These are phyloP conservation scores for Delia radicum DNA, from an alignment of 1,140 invertebrate species.

Conservation along the genomic window DNA sequence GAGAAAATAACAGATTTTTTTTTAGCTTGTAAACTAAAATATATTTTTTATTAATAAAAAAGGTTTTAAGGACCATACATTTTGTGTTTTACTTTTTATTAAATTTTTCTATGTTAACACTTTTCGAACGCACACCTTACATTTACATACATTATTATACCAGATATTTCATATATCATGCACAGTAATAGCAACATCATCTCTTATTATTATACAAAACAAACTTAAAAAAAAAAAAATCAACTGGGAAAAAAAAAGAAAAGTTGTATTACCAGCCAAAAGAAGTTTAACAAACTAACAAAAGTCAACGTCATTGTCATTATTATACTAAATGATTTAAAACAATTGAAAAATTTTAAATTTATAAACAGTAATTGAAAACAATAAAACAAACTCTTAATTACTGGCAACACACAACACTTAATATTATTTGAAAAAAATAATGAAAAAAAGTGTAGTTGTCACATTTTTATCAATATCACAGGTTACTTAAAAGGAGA, in stretches of 20 bases:
- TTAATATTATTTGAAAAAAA: not conserved
- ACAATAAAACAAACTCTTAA: not conserved
- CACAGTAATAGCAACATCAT: no score
- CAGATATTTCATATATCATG: no score
- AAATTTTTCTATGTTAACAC: no score
- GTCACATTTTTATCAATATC: not conserved
- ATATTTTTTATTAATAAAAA: no score
- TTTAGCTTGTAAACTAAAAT: no score
- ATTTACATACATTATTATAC: no score
- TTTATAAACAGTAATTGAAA: not conserved
- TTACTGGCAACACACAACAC: not conserved
- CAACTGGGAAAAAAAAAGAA: not conserved
- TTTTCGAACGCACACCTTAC: no score
- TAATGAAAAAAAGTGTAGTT: no score
- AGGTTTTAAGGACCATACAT: no score
- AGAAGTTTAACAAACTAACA: not conserved
- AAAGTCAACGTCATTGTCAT: not conserved
- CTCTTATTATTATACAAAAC: not conserved
- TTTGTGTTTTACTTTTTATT: no score
- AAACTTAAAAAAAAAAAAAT: not conserved
- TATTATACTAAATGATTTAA: not conserved
- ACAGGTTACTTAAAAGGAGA: not conserved
- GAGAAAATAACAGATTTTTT: no score
- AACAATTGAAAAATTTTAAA: not conserved
- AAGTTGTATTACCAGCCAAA: not conserved